Percentiles rank a stretch among this genome's conserved stretches.
Evolutionary conservation across 2,888 invertebrate genomes (phyloP).

Genomic region (Drosophila tripunctata): DNA sequence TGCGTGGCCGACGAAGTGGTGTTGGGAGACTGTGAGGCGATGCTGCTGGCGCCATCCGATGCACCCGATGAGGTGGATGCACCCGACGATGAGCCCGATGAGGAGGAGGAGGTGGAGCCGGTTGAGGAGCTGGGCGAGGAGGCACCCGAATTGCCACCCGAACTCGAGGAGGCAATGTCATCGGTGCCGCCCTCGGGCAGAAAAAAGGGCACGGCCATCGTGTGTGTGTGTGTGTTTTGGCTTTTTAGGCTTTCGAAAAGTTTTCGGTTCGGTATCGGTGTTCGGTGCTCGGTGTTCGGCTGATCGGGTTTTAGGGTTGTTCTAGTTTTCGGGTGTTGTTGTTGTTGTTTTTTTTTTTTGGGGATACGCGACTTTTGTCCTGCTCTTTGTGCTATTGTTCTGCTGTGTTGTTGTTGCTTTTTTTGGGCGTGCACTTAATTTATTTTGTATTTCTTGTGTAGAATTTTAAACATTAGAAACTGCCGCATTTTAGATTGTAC

Average conservation of each 20-base stretch:
- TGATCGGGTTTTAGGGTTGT: background rate
- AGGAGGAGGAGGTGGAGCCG: constrained; percentile 44
- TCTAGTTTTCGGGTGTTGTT: constrained; percentile 17
- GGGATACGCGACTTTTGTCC: constrained; percentile 25
- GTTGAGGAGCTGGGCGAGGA: constrained; percentile 53
- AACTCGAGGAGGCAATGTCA: constrained; percentile 78
- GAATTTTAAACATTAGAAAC: constrained; percentile 72
- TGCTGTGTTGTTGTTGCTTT: background rate
- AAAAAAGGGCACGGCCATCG: constrained; percentile 84
- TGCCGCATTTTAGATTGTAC: constrained; percentile 60
- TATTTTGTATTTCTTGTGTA: constrained; percentile 76
- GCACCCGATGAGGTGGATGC: constrained; percentile 51
- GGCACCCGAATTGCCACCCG: constrained; percentile 62
- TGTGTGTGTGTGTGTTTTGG: constrained; percentile 35
- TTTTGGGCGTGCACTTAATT: constrained; percentile 62
- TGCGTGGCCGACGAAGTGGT: constrained; percentile 82
- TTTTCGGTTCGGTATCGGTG: constrained; percentile 9
- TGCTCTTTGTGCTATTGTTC: constrained; percentile 15
- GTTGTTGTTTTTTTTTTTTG: background rate
- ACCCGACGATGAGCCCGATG: constrained; percentile 44
- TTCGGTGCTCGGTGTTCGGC: constrained; percentile 13
- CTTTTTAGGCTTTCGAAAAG: constrained; percentile 25
- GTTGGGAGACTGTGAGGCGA: constrained; percentile 82
- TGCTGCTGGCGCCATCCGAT: constrained; percentile 73
- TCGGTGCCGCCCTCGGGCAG: constrained; percentile 84